phyloP scores from a whole-genome alignment of 2,113 vertebrate species.

The Cephalopterus ornatus region DNA sequence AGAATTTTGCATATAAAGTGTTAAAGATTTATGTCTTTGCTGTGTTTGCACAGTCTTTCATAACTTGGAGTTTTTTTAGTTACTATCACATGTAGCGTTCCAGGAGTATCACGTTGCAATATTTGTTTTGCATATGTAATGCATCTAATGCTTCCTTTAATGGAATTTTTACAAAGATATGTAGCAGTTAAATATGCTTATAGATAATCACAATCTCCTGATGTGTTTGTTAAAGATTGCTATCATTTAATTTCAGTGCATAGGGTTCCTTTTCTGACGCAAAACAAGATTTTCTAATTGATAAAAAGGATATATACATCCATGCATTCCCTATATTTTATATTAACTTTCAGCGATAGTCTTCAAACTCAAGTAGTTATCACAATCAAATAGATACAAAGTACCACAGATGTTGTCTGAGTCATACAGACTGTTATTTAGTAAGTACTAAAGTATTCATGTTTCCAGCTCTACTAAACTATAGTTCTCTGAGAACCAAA shows the following conservation, averaged over 20 bases:
- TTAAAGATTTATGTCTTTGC: neutral
- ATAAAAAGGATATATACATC: neutral
- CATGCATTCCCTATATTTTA: neutral
- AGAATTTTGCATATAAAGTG: neutral
- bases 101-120: neutral
- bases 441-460: neutral
- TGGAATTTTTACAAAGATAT: neutral
- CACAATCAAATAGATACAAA: neutral
- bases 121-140: neutral
- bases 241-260: slow-evolving; percentile 15
- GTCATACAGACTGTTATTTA: neutral
- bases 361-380: neutral
- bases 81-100: neutral
- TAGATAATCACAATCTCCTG: neutral
- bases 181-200: neutral
- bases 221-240: neutral
- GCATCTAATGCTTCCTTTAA: neutral
- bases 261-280: neutral
- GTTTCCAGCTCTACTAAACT: neutral
- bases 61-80: neutral
- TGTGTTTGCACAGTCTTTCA: neutral
- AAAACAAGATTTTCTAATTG: neutral
- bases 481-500: neutral
- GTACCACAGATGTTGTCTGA: neutral
- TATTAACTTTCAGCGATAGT: neutral